Evolutionary conservation across 1,140 invertebrate species (phyloP).

Genomic region (Panagrolaimus sp.): DNA sequence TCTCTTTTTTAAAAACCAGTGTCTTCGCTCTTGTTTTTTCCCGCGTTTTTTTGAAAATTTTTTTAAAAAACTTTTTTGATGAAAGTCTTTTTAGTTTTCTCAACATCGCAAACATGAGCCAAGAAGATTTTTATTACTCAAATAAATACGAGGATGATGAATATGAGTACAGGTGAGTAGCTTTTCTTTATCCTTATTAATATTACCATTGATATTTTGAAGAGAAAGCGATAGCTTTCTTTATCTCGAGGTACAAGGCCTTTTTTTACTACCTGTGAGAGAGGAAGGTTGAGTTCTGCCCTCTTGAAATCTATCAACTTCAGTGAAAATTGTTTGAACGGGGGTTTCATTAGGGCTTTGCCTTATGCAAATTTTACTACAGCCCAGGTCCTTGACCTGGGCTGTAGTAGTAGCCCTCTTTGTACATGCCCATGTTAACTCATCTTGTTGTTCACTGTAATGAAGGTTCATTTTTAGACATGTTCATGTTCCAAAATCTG

Average conservation of each 20-base stretch:
- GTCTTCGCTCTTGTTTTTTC: not conserved
- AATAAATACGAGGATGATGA: not conserved
- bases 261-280: too few relatives aligned
- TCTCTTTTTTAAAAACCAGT: not conserved
- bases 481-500: conserved; percentile 79
- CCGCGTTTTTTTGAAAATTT: not conserved
- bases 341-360: too few relatives aligned
- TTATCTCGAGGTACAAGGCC: too few relatives aligned
- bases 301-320: too few relatives aligned
- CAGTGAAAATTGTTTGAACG: not conserved
- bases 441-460: not conserved
- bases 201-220: not conserved
- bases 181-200: conserved; percentile 1
- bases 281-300: too few relatives aligned
- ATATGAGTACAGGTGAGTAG: conserved; percentile 8
- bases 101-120: not conserved
- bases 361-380: too few relatives aligned
- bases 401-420: too few relatives aligned
- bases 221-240: too few relatives aligned
- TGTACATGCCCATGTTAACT: too few relatives aligned
- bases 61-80: not conserved
- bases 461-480: conserved; percentile 62
- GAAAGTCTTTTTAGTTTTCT: too few relatives aligned
- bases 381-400: too few relatives aligned
- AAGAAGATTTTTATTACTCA: conserved; percentile 7